Percentiles rank a stretch among this genome's conserved stretches.
phyloP scores from a whole-genome alignment of 2,888 invertebrate species.

The Bombyx huttoni region DNA sequence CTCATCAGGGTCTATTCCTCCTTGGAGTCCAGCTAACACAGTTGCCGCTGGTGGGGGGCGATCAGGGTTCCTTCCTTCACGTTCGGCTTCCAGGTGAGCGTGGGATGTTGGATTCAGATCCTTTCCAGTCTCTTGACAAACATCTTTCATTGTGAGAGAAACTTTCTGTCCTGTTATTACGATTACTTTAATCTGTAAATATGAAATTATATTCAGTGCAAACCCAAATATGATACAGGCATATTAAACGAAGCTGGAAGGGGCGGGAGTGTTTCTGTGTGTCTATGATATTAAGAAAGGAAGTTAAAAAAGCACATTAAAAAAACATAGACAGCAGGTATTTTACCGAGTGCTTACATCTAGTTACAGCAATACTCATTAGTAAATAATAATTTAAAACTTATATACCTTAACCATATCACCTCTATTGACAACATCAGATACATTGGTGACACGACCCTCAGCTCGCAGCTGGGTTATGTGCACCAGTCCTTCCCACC shows the following conservation, averaged over 20 bases:
- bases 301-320: too few species aligned
- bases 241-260: too few species aligned
- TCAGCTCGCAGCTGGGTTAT: constrained; percentile 95
- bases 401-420: constrained; percentile 81
- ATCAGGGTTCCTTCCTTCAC: constrained; percentile 91
- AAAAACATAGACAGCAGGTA: too few species aligned
- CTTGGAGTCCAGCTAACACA: constrained; percentile 65
- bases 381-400: not conserved
- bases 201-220: too few species aligned
- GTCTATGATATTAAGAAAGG: too few species aligned
- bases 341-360: too few species aligned
- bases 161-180: constrained; percentile 95
- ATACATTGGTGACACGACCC: constrained; percentile 93
- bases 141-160: constrained; percentile 97
- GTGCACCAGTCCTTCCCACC: constrained; percentile 97
- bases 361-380: too few species aligned
- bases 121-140: constrained; percentile 93
- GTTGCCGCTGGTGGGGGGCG: constrained; percentile 80
- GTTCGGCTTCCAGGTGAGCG: constrained; percentile 76
- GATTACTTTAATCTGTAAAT: constrained; percentile 82
- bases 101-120: constrained; percentile 92
- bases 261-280: too few species aligned
- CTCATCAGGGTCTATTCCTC: constrained; percentile 81
- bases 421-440: constrained; percentile 92
- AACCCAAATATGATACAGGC: too few species aligned